Evolutionary conservation across 23 tunicate genomes (phyloP).

Genomic region (Phallusia fumigata): DNA sequence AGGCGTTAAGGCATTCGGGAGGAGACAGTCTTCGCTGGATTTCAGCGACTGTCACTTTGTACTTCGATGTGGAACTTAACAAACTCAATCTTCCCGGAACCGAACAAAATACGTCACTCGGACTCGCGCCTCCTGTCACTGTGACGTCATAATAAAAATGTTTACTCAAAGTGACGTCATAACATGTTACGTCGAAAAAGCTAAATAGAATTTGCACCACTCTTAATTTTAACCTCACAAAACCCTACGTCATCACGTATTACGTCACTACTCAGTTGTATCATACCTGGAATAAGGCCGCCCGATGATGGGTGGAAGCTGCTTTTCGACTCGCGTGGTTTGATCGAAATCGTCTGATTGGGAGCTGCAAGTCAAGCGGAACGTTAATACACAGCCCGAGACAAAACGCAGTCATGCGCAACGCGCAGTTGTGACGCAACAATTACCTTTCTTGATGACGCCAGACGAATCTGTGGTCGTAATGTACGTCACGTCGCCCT

Average conservation of each 20-base stretch:
- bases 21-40: slow-evolving; percentile 94
- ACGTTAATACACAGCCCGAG: background rate
- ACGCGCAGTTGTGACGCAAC: background rate
- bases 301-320: slow-evolving; percentile 31
- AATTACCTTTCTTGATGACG: slow-evolving; percentile 74
- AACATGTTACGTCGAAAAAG: background rate
- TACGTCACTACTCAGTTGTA: background rate
- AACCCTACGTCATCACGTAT: too few relatives aligned
- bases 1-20: slow-evolving; percentile 99
- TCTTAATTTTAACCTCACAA: too few relatives aligned
- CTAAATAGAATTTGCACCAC: too few relatives aligned
- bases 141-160: slow-evolving; percentile 19
- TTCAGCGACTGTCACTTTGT: slow-evolving; percentile 99
- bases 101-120: slow-evolving; percentile 96
- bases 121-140: slow-evolving; percentile 86
- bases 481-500: slow-evolving; percentile 46
- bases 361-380: slow-evolving; percentile 3
- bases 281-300: slow-evolving; percentile 48
- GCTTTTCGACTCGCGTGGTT: slow-evolving; percentile 44
- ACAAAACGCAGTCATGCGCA: background rate
- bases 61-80: slow-evolving; percentile 96
- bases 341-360: slow-evolving; percentile 43
- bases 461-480: slow-evolving; percentile 52
- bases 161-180: background rate
- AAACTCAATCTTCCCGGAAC: slow-evolving; percentile 97